Evolutionary conservation across 2,797 vertebrate species (phyloP).

Genomic region (Intellagama lesueurii): DNA sequence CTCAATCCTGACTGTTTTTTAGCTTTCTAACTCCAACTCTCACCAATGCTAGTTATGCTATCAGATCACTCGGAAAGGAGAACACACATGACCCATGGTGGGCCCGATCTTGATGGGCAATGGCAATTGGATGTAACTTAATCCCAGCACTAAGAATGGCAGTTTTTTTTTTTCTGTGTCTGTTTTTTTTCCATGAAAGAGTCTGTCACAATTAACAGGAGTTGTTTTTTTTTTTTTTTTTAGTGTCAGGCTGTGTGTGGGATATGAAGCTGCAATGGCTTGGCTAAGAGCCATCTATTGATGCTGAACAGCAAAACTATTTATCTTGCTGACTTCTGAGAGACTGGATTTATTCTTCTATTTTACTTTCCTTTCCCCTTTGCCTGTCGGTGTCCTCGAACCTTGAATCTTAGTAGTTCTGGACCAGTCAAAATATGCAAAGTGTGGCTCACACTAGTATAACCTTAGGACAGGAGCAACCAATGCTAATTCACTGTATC

Average conservation of each 20-base stretch:
- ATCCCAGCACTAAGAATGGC: accelerated
- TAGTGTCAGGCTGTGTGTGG: accelerated
- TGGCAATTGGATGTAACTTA: not conserved
- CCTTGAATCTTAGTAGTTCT: too few species aligned
- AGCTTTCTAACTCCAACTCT: too few species aligned
- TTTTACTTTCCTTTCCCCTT: not conserved
- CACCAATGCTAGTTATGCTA: too few species aligned
- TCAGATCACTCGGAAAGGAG: too few species aligned
- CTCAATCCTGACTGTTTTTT: too few species aligned
- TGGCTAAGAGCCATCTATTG: slow-evolving; percentile 32
- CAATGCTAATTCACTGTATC: too few species aligned
- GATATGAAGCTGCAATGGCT: not conserved
- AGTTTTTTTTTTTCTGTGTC: not conserved
- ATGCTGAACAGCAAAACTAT: slow-evolving; percentile 26
- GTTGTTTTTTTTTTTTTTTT: too few species aligned
- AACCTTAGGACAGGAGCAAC: too few species aligned
- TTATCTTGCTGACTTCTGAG: not conserved
- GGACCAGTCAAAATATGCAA: too few species aligned
- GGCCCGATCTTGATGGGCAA: too few species aligned
- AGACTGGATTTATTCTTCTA: not conserved
- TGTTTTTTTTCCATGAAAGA: slow-evolving; percentile 20
- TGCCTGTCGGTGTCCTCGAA: not conserved
- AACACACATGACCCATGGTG: too few species aligned
- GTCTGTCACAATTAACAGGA: not conserved
- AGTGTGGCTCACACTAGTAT: too few species aligned